Evolutionary conservation across 2,113 vertebrate species (phyloP).

Genomic region (Galemys pyrenaicus): DNA sequence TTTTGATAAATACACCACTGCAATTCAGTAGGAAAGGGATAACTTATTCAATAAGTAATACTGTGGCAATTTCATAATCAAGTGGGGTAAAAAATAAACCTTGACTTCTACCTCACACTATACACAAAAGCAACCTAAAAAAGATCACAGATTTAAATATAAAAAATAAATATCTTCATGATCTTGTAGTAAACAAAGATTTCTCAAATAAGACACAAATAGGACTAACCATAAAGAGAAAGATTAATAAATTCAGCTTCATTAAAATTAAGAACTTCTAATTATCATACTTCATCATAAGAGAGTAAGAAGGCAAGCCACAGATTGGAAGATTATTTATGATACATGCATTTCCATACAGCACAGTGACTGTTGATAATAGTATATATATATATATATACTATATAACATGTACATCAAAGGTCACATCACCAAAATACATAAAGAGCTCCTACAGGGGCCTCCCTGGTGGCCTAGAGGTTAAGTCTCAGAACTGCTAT

Average conservation of each 20-base stretch:
- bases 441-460: background rate
- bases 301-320: slow-evolving; percentile 1
- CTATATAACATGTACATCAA: background rate
- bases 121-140: slow-evolving; percentile 30
- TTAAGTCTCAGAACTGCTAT: too few relatives aligned
- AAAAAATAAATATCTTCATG: slow-evolving; percentile 12
- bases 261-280: slow-evolving; percentile 15
- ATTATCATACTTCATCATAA: slow-evolving; percentile 18
- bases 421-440: background rate
- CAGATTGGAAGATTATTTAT: background rate
- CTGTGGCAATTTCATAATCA: background rate
- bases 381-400: too few relatives aligned
- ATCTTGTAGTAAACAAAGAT: background rate
- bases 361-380: background rate
- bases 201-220: slow-evolving; percentile 29
- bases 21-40: background rate
- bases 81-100: background rate
- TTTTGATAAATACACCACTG: background rate
- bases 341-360: background rate
- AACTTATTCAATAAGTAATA: background rate
- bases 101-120: background rate
- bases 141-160: background rate
- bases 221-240: slow-evolving; percentile 18
- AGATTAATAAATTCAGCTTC: background rate
- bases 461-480: too few relatives aligned